Evolutionary conservation across 2,888 invertebrate genomes (phyloP), one percentile per base, ranked within the genome.

Genomic region (Tachina lurida): DNA sequence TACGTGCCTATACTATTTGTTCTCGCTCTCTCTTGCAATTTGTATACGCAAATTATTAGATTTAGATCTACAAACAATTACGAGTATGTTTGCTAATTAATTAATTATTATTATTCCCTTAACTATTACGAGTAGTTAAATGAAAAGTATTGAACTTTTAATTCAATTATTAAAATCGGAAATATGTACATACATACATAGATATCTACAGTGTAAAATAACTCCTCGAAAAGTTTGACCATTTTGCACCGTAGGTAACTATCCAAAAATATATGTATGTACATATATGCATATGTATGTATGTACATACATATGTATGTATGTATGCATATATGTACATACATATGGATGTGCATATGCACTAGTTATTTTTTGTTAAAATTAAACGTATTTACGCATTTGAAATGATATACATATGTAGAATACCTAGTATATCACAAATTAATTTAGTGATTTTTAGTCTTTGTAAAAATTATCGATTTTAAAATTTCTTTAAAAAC

Each of bases 401-500:
- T 31, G 31, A 31, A 31, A 31, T 31, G 31, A 31, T 31, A 31
- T 7, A 31, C 7, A 7, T 31, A 31, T 31, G 31, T 31, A 31
- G 31, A 31, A 31, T 7, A n/a, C n/a, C n/a, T n/a, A n/a, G n/a
- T n/a, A 31, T 7, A 31, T 31, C 31, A 31, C 31, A 31, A 31
- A 31, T 31, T 31, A 31, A 31, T 31, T 31, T 31, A 31, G 31
- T 31, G 31, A 31, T 31, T 31, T 31, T 56, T 19, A 65, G 63
- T 71, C 54, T 17, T 74, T 65, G 22, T 68, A 54, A 68, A n/a
- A 60, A 43, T 58, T 60, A 49, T 49, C 63, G 17, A 80, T 56
- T 56, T 54, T 4, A 8, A 60, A 79, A 68, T 39, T 60, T 65
- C 8, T 79, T 73, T 73, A 19, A 77, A 65, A 87, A 80, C 71